Percentiles rank a stretch among this genome's conserved stretches.
Conservation (phyloP, 2,797 vertebrate genomes). For the Betta splendens region DNA sequence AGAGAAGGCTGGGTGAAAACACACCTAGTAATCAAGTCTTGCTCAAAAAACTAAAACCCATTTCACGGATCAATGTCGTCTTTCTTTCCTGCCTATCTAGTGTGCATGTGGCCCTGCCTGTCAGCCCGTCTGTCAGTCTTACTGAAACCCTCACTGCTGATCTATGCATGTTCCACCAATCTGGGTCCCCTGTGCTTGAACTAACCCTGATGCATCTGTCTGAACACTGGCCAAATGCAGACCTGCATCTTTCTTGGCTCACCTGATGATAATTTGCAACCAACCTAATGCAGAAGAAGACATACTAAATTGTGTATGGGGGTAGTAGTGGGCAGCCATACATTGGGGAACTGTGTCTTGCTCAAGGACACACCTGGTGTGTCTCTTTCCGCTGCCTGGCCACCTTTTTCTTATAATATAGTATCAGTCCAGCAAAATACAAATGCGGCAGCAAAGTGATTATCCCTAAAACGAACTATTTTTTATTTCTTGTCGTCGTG, state of each 20-base stretch:
- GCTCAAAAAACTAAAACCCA: conserved; percentile 81
- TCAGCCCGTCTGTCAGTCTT: conserved; percentile 56
- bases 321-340: no score
- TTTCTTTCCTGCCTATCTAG: conserved; percentile 62
- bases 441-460: neutral
- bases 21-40: conserved; percentile 81
- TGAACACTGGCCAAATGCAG: conserved; percentile 14
- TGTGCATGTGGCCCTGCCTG: conserved; percentile 62
- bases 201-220: conserved; percentile 45
- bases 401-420: no score
- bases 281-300: no score
- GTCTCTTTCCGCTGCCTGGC: no score
- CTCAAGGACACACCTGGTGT: no score
- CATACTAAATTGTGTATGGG: no score
- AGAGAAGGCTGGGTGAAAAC: conserved; percentile 74
- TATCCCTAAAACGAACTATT: neutral
- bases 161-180: conserved; percentile 24
- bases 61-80: conserved; percentile 83
- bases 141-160: conserved; percentile 50
- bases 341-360: no score
- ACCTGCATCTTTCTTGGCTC: conserved; percentile 13
- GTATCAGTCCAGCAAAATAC: conserved; percentile 7
- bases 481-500: neutral
- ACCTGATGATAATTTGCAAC: conserved; percentile 12
- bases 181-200: conserved; percentile 43